Conservation (phyloP, 1,140 invertebrate species). For the Orchestia grillus region DNA sequence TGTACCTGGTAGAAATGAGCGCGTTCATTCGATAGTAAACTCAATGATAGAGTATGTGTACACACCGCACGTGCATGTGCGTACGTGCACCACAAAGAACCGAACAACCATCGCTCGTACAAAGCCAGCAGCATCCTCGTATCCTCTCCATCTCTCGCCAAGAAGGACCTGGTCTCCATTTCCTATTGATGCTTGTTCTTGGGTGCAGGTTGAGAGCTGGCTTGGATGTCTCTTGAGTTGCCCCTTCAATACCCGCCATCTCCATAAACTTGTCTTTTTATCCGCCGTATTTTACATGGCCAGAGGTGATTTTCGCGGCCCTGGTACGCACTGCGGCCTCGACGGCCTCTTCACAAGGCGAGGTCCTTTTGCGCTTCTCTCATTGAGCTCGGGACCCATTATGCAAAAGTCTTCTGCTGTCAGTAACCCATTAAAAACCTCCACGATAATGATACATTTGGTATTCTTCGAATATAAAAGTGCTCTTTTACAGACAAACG, state of each 20-base stretch:
- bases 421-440: constrained; percentile 46
- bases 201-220: not conserved
- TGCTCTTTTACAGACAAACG: not conserved
- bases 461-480: constrained; percentile 27
- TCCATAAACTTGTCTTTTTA: constrained; percentile 43
- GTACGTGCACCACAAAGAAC: not conserved
- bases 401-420: constrained; percentile 46
- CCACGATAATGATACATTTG: constrained; percentile 2
- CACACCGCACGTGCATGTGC: not conserved
- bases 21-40: not conserved
- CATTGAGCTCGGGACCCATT: not conserved
- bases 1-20: not conserved
- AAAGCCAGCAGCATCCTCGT: not conserved
- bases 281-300: constrained; percentile 42
- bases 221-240: constrained; percentile 35
- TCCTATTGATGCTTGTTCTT: constrained; percentile 35
- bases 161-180: not conserved
- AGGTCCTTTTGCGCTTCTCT: constrained; percentile 20
- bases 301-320: not conserved
- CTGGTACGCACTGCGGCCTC: not conserved
- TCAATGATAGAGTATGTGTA: not conserved
- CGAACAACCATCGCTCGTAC: not conserved
- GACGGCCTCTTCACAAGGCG: not conserved
- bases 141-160: constrained; percentile 9
- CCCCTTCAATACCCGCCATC: constrained; percentile 32